These are phyloP conservation scores for Hippocampus kuda DNA, from an alignment of 2,797 vertebrate species.

Conservation along the genomic window DNA sequence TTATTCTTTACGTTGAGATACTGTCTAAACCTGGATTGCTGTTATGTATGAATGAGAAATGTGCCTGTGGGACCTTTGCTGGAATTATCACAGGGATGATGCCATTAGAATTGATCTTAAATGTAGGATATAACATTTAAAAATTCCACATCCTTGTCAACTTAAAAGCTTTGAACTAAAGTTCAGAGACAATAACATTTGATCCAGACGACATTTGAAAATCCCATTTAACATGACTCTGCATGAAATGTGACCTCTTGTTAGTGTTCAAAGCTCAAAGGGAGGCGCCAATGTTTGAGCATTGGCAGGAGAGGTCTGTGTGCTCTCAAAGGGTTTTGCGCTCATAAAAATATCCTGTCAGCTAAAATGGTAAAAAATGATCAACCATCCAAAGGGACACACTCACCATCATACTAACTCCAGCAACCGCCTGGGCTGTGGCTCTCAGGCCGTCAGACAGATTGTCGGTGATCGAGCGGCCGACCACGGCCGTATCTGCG, in stretches of 20 bases:
- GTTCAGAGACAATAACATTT: background rate
- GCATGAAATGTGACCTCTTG: background rate
- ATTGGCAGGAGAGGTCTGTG: background rate
- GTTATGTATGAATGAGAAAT: background rate
- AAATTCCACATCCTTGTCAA: background rate
- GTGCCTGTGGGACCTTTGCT: background rate
- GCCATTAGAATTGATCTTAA: background rate
- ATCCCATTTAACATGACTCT: background rate
- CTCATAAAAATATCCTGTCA: background rate
- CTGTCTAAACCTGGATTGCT: background rate
- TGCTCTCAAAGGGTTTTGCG: background rate
- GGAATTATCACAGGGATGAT: background rate
- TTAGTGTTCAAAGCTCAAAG: background rate
- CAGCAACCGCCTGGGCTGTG: slow-evolving; percentile 79
- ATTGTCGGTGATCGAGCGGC: slow-evolving; percentile 87
- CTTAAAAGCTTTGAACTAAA: background rate
- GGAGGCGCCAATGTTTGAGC: background rate
- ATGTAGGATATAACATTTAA: background rate
- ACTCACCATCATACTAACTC: slow-evolving; percentile 95
- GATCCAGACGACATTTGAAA: background rate
- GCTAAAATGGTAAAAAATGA: background rate
- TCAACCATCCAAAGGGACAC: background rate
- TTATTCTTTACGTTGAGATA: background rate
- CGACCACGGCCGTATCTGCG: slow-evolving; percentile 80
- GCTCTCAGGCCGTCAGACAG: slow-evolving; percentile 91